Percentiles rank a stretch among this genome's conserved stretches.
These are phyloP conservation scores for Theodoxus fluviatilis DNA, from an alignment of 2,888 invertebrate species.

Conservation along the genomic window DNA sequence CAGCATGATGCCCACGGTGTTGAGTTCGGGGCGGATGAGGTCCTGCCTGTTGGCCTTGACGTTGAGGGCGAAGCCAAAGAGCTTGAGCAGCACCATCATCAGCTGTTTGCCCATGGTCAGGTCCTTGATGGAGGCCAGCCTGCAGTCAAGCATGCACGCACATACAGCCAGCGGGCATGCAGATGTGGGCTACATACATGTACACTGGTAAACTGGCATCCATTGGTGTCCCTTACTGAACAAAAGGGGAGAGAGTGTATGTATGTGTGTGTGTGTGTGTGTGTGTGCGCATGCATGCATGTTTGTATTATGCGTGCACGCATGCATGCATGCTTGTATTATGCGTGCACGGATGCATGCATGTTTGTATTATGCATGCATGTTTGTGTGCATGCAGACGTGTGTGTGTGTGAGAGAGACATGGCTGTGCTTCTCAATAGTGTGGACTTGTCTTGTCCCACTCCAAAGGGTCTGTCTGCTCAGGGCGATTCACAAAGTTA, in stretches of 20 bases:
- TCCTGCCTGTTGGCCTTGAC: constrained; percentile 84
- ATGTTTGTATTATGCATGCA: too few relatives aligned
- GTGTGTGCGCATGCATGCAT: constrained; percentile 5
- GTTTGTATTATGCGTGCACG: not conserved
- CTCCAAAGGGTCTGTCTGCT: too few relatives aligned
- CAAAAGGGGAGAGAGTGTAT: not conserved
- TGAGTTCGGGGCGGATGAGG: constrained; percentile 82
- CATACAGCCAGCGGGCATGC: not conserved
- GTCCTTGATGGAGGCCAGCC: constrained; percentile 84
- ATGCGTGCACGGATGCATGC: too few relatives aligned
- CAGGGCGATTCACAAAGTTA: too few relatives aligned
- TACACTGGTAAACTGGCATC: too few relatives aligned
- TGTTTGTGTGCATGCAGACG: too few relatives aligned
- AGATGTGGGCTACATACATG: too few relatives aligned
- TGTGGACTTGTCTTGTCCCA: too few relatives aligned
- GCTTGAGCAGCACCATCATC: constrained; percentile 85
- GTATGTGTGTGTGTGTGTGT: not conserved
- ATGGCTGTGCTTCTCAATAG: too few relatives aligned
- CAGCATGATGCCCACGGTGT: constrained; percentile 63
- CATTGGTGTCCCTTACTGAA: too few relatives aligned
- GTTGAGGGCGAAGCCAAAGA: constrained; percentile 89
- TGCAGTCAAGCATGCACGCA: constrained; percentile 44
- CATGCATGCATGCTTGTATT: too few relatives aligned
- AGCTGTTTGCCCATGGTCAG: constrained; percentile 86
- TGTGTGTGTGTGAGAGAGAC: too few relatives aligned